These are phyloP conservation scores for crab-eating macaque (Macaca fascicularis) DNA, from an alignment of 2,113 vertebrate species.

Conservation along the genomic window DNA sequence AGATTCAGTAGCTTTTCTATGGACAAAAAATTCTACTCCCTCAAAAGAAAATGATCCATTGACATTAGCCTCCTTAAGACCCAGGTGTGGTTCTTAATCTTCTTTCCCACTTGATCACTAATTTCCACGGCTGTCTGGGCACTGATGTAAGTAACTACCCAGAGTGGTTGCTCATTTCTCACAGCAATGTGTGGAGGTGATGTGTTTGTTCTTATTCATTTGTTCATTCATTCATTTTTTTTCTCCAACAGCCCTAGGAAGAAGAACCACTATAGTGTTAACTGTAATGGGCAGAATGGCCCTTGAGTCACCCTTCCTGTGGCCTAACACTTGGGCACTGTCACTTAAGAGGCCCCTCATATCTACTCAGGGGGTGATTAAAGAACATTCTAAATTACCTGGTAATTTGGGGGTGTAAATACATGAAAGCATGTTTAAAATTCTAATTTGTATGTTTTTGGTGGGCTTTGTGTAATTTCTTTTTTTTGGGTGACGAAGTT, in stretches of 20 bases:
- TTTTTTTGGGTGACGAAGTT: too few species aligned
- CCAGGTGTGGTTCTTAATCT: not conserved
- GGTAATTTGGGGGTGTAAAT: not conserved
- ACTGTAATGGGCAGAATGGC: not conserved
- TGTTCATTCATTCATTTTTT: not conserved
- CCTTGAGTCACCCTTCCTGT: not conserved
- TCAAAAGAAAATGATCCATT: not conserved
- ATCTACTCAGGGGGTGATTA: not conserved
- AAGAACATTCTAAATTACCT: conserved; percentile 24
- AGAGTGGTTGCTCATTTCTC: not conserved
- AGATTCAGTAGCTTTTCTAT: not conserved
- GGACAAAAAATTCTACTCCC: not conserved
- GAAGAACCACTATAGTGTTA: not conserved
- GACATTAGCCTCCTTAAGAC: not conserved
- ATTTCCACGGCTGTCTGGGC: not conserved
- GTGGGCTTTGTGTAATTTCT: not conserved
- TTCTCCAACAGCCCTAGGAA: not conserved
- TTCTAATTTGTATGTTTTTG: not conserved
- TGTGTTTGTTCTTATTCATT: not conserved
- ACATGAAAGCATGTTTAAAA: conserved; percentile 2
- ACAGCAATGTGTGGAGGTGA: not conserved
- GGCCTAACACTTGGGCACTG: not conserved
- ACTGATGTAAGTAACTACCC: not conserved
- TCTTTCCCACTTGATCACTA: not conserved
- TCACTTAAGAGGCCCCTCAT: not conserved